Conservation (phyloP, 2,113 vertebrate genomes). For the Anthoscopus minutus region DNA sequence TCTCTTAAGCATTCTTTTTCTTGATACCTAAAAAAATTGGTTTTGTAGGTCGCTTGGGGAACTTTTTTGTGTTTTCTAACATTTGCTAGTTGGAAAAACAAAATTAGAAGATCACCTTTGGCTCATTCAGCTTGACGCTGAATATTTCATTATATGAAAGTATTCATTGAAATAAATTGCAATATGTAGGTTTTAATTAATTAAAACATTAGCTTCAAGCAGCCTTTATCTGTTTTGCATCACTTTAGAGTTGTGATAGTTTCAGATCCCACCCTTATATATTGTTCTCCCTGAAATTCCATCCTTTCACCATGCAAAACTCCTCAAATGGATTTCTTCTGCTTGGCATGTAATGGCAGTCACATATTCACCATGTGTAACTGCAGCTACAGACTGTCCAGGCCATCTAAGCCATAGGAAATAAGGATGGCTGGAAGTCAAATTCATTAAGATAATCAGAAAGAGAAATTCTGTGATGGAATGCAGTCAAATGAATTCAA, state of each 20-base stretch:
- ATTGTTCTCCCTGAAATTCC: not conserved
- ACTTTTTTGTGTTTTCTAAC: not conserved
- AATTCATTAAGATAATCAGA: not conserved
- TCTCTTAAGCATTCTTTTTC: not conserved
- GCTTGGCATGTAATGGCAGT: not conserved
- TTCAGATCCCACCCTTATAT: not conserved
- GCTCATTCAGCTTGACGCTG: not conserved
- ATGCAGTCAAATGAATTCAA: not conserved
- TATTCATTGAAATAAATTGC: not conserved
- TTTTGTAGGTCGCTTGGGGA: not conserved
- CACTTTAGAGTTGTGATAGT: not conserved
- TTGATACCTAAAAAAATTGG: not conserved
- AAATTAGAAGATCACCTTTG: not conserved
- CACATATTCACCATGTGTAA: not conserved
- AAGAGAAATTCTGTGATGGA: not conserved
- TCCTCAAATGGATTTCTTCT: not conserved
- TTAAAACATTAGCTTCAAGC: not conserved
- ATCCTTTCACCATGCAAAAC: not conserved
- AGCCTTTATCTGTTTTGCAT: not conserved
- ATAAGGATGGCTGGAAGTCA: not conserved
- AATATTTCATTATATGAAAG: not conserved
- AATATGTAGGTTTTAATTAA: not conserved
- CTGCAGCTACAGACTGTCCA: not conserved
- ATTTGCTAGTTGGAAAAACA: not conserved
- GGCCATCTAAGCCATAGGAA: not conserved